These are phyloP conservation scores for Drosophila bocqueti DNA, from an alignment of 1,140 invertebrate species.

Conservation along the genomic window DNA sequence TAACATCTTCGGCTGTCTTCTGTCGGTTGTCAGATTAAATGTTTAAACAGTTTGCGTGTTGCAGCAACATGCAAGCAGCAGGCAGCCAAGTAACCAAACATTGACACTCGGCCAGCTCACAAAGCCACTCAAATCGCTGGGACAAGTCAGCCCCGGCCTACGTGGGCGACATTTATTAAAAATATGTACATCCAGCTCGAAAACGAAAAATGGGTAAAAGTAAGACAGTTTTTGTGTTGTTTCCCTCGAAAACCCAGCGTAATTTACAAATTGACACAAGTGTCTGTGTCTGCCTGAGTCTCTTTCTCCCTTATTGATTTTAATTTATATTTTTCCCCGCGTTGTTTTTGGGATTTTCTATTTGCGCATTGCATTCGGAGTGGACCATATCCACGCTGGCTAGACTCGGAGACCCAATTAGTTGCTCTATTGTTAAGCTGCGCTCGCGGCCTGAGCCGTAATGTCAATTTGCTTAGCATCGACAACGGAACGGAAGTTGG, in stretches of 20 bases:
- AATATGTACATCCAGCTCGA: constrained; percentile 1
- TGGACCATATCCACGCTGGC: constrained; percentile 43
- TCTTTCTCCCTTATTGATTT: constrained; percentile 55
- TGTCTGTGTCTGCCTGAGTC: constrained; percentile 49
- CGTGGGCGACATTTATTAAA: constrained; percentile 74
- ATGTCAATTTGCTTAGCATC: constrained; percentile 75
- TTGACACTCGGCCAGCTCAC: constrained; percentile 51
- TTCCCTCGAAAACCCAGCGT: constrained; percentile 65
- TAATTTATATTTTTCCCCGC: constrained; percentile 23
- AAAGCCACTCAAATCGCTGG: constrained; percentile 52
- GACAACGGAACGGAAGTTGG: constrained; percentile 73
- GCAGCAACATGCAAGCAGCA: constrained; percentile 60
- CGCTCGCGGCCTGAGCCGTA: constrained; percentile 60
- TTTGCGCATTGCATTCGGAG: constrained; percentile 74
- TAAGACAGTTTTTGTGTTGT: constrained; percentile 60
- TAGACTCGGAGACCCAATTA: constrained; percentile 71
- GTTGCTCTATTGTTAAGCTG: constrained; percentile 71
- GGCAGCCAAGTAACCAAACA: constrained; percentile 58
- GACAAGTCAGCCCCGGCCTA: constrained; percentile 37
- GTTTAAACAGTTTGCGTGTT: constrained; percentile 77
- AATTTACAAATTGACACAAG: constrained; percentile 79
- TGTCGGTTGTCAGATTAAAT: constrained; percentile 70
- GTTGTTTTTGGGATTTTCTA: constrained; percentile 75
- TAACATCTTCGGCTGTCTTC: constrained; percentile 67
- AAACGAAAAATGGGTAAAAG: constrained; percentile 20